Evolutionary conservation across 2,113 vertebrate species (phyloP), one percentile per base, ranked within the genome.

Genomic region (Nyctibius bracteatus): DNA sequence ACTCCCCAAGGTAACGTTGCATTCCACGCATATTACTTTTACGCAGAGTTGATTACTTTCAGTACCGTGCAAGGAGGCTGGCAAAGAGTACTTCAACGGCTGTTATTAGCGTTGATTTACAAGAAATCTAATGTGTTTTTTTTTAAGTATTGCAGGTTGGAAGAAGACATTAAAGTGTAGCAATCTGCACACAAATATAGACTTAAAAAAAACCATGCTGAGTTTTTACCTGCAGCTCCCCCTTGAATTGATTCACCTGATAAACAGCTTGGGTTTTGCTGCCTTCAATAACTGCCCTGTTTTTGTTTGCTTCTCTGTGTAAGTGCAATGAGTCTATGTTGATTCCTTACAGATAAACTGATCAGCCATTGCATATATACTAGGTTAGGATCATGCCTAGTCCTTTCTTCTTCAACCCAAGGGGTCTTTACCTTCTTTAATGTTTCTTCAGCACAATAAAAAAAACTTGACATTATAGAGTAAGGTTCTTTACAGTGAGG

Each of bases 21-120:
- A n/a, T 93, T 95, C 59, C 77, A 90, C 0, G 0, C 12, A 4
- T 71, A 58, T 78, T 83, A 74, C 43, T 80, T 94, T 81, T 84
- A 86, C 88, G 90, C 20, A 19, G n/a, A 72, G 65, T 44, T 81
- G 86, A 92, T 94, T 93, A 86, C 58, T 74, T 71, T 49, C 57
- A 84, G 25, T 67, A 79, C 22, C 0, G 0, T 46, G 52, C 47
- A 79, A 43, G 41, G 61, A 93, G 15, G 20, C 52, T 90, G 83
- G 73, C 33, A 74, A 52, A 51, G 39, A 74, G 31, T 68, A 33
- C 37, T 54, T 95, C 61, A 67, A 22, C 12, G 20, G 25, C 37
- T 74, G 54, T 58, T 73, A 85, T 82, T 77, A 70, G 41, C 18
- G 18, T 58, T 88, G 74, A 90, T 93, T 97, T 90, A 96, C 81